These are phyloP conservation scores for Fregata magnificens DNA, from an alignment of 2,113 vertebrate genomes.

Conservation along the genomic window DNA sequence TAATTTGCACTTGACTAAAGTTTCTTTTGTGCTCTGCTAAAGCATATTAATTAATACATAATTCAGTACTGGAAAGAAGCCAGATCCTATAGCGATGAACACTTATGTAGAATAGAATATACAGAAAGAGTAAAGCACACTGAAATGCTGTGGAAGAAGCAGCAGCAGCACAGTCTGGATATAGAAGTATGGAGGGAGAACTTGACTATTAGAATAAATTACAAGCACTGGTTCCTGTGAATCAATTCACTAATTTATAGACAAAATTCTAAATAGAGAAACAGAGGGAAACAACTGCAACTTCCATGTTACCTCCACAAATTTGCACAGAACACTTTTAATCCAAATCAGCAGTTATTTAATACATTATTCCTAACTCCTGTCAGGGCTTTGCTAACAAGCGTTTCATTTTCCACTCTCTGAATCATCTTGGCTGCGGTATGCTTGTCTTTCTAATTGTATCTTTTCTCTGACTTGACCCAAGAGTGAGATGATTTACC, in stretches of 20 bases:
- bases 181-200: neutral
- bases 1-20: neutral
- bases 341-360: conserved; percentile 25
- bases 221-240: neutral
- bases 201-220: neutral
- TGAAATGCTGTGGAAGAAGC: neutral
- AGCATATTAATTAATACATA: neutral
- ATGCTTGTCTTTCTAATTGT: conserved; percentile 54
- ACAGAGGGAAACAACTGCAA: neutral
- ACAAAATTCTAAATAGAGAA: neutral
- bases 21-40: neutral
- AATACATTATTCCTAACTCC: conserved; percentile 8
- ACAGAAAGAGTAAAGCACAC: neutral
- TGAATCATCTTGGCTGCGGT: conserved; percentile 1
- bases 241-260: neutral
- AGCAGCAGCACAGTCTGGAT: neutral
- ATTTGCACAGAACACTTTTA: conserved; percentile 3
- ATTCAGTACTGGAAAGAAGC: neutral
- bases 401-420: conserved; percentile 33
- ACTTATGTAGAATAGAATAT: neutral
- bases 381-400: conserved; percentile 30
- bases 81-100: neutral
- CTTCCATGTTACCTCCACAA: neutral
- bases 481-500: conserved; percentile 28
- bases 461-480: conserved; percentile 36